phyloP scores from a whole-genome alignment of 2,113 vertebrate genomes.

The Malurus melanocephalus region DNA sequence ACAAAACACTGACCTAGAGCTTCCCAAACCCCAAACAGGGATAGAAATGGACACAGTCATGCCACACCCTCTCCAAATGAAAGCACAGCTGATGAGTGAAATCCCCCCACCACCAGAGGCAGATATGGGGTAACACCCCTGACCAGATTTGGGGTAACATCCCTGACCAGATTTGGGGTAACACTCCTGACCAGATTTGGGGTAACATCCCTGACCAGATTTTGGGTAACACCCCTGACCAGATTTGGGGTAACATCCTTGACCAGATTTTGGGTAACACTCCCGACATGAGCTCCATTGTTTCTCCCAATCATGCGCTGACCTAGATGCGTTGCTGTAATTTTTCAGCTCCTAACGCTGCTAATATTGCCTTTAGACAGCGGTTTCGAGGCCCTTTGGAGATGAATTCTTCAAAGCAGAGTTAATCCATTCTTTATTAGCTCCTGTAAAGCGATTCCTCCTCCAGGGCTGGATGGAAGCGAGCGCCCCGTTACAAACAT shows the following conservation, averaged over 20 bases:
- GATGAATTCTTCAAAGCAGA: conserved; percentile 57
- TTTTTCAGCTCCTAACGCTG: conserved; percentile 53
- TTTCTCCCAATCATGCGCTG: conserved; percentile 30
- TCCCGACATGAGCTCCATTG: conserved; percentile 27
- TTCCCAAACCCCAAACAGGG: background rate
- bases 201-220: background rate
- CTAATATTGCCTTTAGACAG: conserved; percentile 58
- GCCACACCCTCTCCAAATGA: background rate
- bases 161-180: no score
- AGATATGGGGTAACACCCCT: conserved; percentile 20
- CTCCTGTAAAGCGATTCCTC: conserved; percentile 55
- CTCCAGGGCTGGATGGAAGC: conserved; percentile 20
- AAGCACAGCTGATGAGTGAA: background rate
- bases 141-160: no score
- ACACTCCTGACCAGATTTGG: no score
- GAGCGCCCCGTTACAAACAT: conserved; percentile 19
- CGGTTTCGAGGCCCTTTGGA: conserved; percentile 47
- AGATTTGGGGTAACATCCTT: no score
- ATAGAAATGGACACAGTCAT: background rate
- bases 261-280: conserved; percentile 7
- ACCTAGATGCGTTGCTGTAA: conserved; percentile 54
- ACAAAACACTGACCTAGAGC: background rate
- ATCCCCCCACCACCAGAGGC: background rate
- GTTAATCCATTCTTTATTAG: conserved; percentile 65
- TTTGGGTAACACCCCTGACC: no score